Evolutionary conservation across 2,113 vertebrate species (phyloP).

Genomic region (Lasiurus borealis): DNA sequence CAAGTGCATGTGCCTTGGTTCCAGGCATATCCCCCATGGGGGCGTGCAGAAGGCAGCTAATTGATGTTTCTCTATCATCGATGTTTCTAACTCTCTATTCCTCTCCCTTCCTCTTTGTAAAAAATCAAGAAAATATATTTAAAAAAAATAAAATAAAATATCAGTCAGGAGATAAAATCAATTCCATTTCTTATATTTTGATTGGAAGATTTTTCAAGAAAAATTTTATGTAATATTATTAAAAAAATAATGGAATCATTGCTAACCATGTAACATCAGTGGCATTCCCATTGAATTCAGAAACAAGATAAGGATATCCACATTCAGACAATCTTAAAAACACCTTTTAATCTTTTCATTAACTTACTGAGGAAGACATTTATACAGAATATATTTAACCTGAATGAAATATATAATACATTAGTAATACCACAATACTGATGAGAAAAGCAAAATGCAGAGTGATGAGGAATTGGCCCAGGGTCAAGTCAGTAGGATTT

Average conservation of each 20-base stretch:
- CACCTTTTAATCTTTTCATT: neutral
- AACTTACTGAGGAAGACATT: neutral
- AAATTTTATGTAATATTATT: neutral
- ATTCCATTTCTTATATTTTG: neutral
- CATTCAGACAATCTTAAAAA: neutral
- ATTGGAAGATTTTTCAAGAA: slow-evolving; percentile 6
- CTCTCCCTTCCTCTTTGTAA: too few species aligned
- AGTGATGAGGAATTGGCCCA: neutral
- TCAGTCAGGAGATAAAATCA: neutral
- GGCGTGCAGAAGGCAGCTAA: too few species aligned
- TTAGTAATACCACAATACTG: neutral
- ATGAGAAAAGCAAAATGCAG: neutral
- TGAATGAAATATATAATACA: neutral
- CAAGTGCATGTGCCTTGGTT: too few species aligned
- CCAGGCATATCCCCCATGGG: too few species aligned
- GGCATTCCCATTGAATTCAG: neutral
- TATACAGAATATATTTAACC: slow-evolving; percentile 9
- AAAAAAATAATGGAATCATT: neutral
- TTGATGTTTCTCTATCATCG: too few species aligned
- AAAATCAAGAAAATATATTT: too few species aligned
- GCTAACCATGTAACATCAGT: neutral
- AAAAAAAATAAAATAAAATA: neutral
- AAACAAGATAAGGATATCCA: neutral
- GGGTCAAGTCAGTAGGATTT: neutral
- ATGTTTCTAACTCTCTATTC: too few species aligned